Conservation (phyloP, 1,140 invertebrate species). For the Babylonia areolata region DNA sequence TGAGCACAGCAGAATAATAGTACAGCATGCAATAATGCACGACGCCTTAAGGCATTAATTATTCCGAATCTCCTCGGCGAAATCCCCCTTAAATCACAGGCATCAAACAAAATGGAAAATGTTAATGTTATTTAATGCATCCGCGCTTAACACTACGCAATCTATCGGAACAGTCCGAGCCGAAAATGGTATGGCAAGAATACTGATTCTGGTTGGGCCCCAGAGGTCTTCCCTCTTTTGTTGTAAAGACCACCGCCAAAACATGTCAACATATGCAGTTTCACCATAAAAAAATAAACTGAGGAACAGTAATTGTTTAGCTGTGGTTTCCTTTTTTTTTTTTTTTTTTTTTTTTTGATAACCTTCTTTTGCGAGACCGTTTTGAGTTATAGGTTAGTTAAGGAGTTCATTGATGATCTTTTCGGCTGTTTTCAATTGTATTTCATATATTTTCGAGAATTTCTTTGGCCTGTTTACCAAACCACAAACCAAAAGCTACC, state of each 20-base stretch:
- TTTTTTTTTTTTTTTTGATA: not conserved
- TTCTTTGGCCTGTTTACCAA: too few species aligned
- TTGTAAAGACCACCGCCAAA: too few species aligned
- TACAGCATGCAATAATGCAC: not conserved
- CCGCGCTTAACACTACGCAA: not conserved
- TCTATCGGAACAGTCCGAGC: not conserved
- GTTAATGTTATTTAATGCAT: not conserved
- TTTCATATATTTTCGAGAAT: too few species aligned
- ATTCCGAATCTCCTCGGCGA: not conserved
- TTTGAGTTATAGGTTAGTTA: too few species aligned
- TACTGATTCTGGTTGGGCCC: not conserved
- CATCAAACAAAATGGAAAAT: not conserved
- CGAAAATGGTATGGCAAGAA: not conserved
- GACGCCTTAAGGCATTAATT: too few species aligned
- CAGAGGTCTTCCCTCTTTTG: not conserved
- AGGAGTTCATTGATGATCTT: too few species aligned
- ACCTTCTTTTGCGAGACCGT: not conserved
- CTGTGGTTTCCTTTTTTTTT: not conserved
- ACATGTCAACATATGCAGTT: too few species aligned
- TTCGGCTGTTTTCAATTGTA: too few species aligned
- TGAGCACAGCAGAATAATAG: not conserved
- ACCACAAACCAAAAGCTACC: too few species aligned
- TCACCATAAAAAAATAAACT: too few species aligned
- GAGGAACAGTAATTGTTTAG: too few species aligned
- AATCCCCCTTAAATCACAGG: not conserved